Evolutionary conservation across 2,797 vertebrate genomes (phyloP), one percentile per base, ranked within the genome.

Genomic region (Euphonia xanthogaster): DNA sequence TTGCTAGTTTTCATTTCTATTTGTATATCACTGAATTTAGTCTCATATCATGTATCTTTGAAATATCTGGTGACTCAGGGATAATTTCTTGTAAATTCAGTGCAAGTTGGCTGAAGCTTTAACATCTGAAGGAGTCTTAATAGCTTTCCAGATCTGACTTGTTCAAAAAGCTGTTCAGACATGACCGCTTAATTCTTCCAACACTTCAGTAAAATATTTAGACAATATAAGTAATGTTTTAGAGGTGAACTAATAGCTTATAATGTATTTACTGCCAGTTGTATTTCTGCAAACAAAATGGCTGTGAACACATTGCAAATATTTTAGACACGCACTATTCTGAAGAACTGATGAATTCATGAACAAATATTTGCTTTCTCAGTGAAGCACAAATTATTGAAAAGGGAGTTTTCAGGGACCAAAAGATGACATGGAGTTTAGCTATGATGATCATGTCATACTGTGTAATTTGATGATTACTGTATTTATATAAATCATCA

Each of bases 91-190:
- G 73, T 96, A 88, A 90, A 93, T 93, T 95, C 62, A 33, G 33
- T 55, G 70, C 55, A 88, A 72, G 51, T 57, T 94, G 81, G 76
- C 87, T 83, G 81, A 89, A 91, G 89, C 51, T 66, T 91, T n/a
- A 72, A 88, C 66, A 84, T 86, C 85, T 92, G 70, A 86, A 86
- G 33, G 68, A 91, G 68, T 13, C 85, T 88, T 94, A 92, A 94
- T 86, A 88, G 76, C 62, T 91, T 95, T 95, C 94, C 70, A 90
- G 96, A 95, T 62, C 58, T 86, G 82, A 94, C 96, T 96, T 97
- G 95, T 95, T 94, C 82, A 31, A 75, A 81, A 66, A 53, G 54
- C 40, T 95, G 89, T 93, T 90, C 91, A 97, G 93, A 80, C 96
- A 90, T 35, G 94, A 95, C 55, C 66, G 51, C 42, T 91, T 96